Base-by-base conservation (phyloP, 1,140 invertebrate species). In the Hestina assimilis region DNA sequence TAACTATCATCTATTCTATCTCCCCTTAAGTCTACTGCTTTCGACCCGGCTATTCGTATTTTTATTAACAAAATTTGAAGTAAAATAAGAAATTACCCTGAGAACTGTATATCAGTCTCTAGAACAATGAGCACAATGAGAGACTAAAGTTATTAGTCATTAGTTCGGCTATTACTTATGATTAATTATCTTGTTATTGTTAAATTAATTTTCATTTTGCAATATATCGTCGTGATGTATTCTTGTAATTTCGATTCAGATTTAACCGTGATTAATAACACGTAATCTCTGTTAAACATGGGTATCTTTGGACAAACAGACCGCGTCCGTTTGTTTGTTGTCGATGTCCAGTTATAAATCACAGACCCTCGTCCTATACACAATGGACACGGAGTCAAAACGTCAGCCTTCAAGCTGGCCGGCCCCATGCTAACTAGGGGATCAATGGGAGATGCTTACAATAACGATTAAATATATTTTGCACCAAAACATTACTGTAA, bases 331-430 rank as follows among this genome's bases (percentile, higher is more conserved):
- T 72, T 70, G 72, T 72, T 72, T 66, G 69, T 61, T 61, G 72
- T 71, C 66, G 63, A 76, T 75, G 75, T 62, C 66, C 65, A 69
- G 58, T 63, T 64, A 79, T 81, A 78, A 80, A 81, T 81, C 74
- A 76, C 72, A 42, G 67, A 81, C 79, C 79, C 77, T 83, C 66
- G 77, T 80, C 77, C 56, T 66, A 72, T 73, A 72, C 69, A 79
- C 79, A 80, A 75, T 79, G 73, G 71, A 73, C 63, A 71, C 52
- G 40, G 51, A 70, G 68, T 68, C 73, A 68, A 78, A 79, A 75
- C 65, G 67, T 78, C 67, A 69, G 66, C 64, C 46, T 59, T 62
- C 60, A 59, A 28, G 52, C 51, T 45, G 7, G 35, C 31, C 42
- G 46, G 58, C 28, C 53, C 33, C 33, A 40, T 33, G 28, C 29